Evolutionary conservation across 2,797 vertebrate species (phyloP), one percentile per base, ranked within the genome.

Genomic region (Alcedo atthis): DNA sequence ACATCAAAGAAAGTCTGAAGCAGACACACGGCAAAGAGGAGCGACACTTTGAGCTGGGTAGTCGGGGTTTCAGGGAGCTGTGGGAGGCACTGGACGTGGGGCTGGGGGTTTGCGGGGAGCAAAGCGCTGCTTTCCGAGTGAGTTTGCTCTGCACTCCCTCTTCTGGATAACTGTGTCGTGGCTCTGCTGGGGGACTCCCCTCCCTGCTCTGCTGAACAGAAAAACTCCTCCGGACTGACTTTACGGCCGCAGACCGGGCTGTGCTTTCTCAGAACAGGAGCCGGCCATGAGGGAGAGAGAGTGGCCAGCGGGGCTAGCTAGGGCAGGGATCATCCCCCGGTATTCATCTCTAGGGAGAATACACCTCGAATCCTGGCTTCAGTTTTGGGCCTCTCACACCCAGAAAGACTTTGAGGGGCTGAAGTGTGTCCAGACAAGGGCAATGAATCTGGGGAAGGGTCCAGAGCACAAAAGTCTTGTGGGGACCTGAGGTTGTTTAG

Each of bases 111-210:
- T 2, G 2, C 83, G 70, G 76, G 55, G 33, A 42, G 35, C 42
- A 54, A 33, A 19, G 8, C 6, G 9, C 9, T 3, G 21, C 1
- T 67, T 62, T n/a, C 32, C 0, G 0, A 8, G 53, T 82, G 26
- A 28, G 46, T n/a, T 67, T 80, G 90, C 78, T 61, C 7, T 71
- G 90, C 75, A 89, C 94, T 96, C 93, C 93, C 93, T 94, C 95
- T 96, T 91, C 96, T 94, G 94, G 96, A 90, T 73, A 81, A 66
- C 35, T 45, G 17, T 0, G 5, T 40, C 51, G 57, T 25, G 49
- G 19, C 75, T 55, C 57, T 51, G 53, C 57, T 49, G 40, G 3
- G 63, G 71, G 48, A 70, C 54, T 63, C 68, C 33, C 35, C 26
- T 74, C 15, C 24, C 37, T 42, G 9, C 10, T 13, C 35, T 42